Evolutionary conservation across 2,888 invertebrate species (phyloP), one percentile per base, ranked within the genome.

Genomic region (Ophion obscuratus): DNA sequence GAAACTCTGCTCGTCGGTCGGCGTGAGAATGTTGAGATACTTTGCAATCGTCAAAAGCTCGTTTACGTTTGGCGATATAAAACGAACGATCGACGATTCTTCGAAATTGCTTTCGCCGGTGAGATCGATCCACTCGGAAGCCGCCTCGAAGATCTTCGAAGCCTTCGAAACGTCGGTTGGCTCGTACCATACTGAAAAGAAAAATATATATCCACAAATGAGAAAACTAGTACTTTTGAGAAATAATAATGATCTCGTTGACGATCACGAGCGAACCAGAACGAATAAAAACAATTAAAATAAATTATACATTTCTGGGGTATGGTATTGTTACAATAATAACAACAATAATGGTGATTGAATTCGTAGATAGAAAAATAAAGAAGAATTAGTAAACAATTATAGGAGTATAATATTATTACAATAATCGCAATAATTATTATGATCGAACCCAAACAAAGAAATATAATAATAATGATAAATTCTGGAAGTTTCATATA

Each of bases 91-190:
- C 27, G 90, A 17, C 11, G 53, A 87, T 83, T 94, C 92, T 68
- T 64, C 57, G n/a, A 61, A 59, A 40, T 62, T 73, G 9, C 20
- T 40, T 3, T 31, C 36, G 44, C 57, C 64, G 2, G 14, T 20
- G 0, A 20, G 17, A 9, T 31, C 70, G 20, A 78, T 81, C 94
- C 95, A 95, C 59, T 93, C 91, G 3, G 88, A 40, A 61, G 85
- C 87, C 17, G 90, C 85, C 81, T 92, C 81, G 87, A 98, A 97
- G 36, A 97, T 96, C 93, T 97, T 98, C 0, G 94, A 93, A 0
- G 97, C 97, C 92, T 97, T 97, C 88, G 96, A 95, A 90, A 96
- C 94, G 91, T 98, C 98, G 0, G 98, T 98, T 0, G 98, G 98
- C 93, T 99, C 99, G 93, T 97, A 98, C 95, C 98, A 98, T 9